phyloP scores from a whole-genome alignment of 2,113 vertebrate genomes.

The Halichoeres trimaculatus region DNA sequence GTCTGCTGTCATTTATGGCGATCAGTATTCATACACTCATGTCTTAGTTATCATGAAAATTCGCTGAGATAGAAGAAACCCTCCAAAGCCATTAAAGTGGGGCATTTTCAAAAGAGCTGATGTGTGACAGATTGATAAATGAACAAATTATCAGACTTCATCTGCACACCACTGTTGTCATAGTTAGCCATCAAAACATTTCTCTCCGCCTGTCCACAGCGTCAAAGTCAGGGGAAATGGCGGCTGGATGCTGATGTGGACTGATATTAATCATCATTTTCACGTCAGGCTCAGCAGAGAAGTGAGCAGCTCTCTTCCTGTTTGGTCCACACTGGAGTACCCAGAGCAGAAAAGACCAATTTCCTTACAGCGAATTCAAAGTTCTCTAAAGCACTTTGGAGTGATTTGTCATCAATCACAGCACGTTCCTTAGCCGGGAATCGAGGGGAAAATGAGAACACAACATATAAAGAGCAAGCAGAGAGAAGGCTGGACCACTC shows the following conservation, averaged over 20 bases:
- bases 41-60: conserved; percentile 49
- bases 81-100: conserved; percentile 59
- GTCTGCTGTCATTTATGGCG: conserved; percentile 41
- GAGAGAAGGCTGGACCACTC: conserved; percentile 84
- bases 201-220: conserved; percentile 68
- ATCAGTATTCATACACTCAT: conserved; percentile 61
- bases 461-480: conserved; percentile 58
- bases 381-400: conserved; percentile 91
- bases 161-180: conserved; percentile 54
- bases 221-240: conserved; percentile 75
- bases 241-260: conserved; percentile 75
- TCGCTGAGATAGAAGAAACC: conserved; percentile 72
- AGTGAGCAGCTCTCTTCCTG: conserved; percentile 56
- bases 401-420: conserved; percentile 94
- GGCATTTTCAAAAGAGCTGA: conserved; percentile 61
- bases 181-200: conserved; percentile 74
- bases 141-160: conserved; percentile 73
- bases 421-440: conserved; percentile 87
- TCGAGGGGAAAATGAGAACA: conserved; percentile 13
- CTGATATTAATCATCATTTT: conserved; percentile 82
- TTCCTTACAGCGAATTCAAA: conserved; percentile 92
- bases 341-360: conserved; percentile 91
- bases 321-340: conserved; percentile 84
- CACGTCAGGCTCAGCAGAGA: conserved; percentile 75
- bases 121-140: conserved; percentile 82